These are phyloP conservation scores for Allacma fusca DNA, from an alignment of 2,888 invertebrate genomes.

Conservation along the genomic window DNA sequence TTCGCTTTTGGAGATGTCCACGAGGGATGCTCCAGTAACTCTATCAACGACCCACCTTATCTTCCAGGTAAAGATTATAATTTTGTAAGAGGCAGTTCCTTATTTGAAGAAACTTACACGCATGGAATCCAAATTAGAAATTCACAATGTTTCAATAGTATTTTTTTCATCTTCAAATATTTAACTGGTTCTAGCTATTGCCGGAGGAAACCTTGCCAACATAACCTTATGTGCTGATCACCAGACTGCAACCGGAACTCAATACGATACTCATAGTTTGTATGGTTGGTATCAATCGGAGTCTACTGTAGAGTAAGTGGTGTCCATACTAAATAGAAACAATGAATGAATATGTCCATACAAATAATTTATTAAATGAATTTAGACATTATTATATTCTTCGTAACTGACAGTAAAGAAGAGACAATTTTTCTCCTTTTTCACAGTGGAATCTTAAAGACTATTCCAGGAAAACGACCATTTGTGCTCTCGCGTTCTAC, in stretches of 20 bases:
- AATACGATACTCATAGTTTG: conserved; percentile 81
- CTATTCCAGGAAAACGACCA: conserved; percentile 69
- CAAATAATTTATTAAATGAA: too few relatives aligned
- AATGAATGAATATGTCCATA: too few relatives aligned
- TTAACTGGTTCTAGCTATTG: conserved; percentile 70
- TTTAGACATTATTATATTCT: too few relatives aligned
- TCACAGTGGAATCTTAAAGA: conserved; percentile 7
- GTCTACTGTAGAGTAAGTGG: conserved; percentile 46
- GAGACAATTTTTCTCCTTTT: too few relatives aligned
- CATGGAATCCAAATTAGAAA: too few relatives aligned
- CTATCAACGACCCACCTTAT: conserved; percentile 75
- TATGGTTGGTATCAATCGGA: conserved; percentile 68
- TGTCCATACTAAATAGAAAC: background rate
- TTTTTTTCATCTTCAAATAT: too few relatives aligned
- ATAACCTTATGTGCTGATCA: conserved; percentile 52
- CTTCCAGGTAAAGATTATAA: conserved; percentile 67
- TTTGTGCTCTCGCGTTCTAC: conserved; percentile 81
- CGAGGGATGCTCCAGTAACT: conserved; percentile 68
- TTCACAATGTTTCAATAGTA: too few relatives aligned
- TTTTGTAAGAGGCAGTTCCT: background rate
- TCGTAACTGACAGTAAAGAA: too few relatives aligned
- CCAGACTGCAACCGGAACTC: conserved; percentile 68
- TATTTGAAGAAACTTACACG: too few relatives aligned
- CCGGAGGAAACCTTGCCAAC: conserved; percentile 76
- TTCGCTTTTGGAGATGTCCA: conserved; percentile 73